These are phyloP conservation scores for Riparia riparia DNA, from an alignment of 2,113 vertebrate genomes.

Conservation along the genomic window DNA sequence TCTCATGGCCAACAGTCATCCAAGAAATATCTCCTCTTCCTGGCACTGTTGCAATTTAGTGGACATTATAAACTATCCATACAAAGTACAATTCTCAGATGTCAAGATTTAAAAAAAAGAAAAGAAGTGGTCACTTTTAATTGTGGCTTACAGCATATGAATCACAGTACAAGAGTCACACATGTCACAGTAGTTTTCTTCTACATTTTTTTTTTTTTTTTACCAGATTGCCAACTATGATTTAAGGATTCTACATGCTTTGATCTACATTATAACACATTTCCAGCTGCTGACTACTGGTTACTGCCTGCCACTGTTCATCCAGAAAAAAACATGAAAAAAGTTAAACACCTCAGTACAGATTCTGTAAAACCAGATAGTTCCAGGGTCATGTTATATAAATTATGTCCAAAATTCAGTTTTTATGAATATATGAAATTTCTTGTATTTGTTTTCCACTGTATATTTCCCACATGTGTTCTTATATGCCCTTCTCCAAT, in stretches of 20 bases:
- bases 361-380: background rate
- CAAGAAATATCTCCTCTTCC: background rate
- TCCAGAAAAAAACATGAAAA: background rate
- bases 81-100: background rate
- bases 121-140: background rate
- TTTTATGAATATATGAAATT: background rate
- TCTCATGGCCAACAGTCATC: background rate
- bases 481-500: background rate
- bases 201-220: background rate
- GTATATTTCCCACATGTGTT: background rate
- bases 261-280: background rate
- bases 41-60: background rate
- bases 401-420: background rate
- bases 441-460: background rate
- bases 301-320: background rate
- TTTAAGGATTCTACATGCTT: background rate
- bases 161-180: background rate
- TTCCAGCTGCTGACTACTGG: background rate
- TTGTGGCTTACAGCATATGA: background rate
- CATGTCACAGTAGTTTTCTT: background rate
- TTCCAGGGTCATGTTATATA: background rate
- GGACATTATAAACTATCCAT: background rate
- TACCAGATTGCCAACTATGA: background rate
- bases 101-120: background rate
- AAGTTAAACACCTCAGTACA: background rate